Evolutionary conservation across 2,888 invertebrate species (phyloP), one percentile per base, ranked within the genome.

Genomic region (Fragum fragum): DNA sequence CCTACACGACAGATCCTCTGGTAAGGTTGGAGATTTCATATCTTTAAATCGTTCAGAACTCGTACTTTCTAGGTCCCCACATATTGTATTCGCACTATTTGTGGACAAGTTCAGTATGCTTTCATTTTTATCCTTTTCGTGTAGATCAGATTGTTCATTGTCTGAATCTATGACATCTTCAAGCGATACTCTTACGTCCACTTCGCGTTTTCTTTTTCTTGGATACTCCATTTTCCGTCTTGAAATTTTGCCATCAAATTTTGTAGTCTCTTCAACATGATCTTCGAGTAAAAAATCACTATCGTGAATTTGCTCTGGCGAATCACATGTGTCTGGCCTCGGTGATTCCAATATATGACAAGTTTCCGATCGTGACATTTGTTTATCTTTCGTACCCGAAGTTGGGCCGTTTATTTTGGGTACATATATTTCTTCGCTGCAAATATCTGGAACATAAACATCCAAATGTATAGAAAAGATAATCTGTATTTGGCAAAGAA

Each of bases 171-270:
- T 69, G 14, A 57, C 32, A 14, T 55, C 42, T 11, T 53, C 39
- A 11, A 47, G 32, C 42, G 26, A 68, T 7, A 29, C n/a, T 18
- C 42, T 39, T 39, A 1, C 36, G 42, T 87, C 88, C 29, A 83
- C 84, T 26, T 90, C 92, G 16, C 91, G 87, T 69, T 90, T 91
- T 39, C 94, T 87, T 79, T 93, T 93, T 28, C 92, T 81, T 7
- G 94, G 94, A 66, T 91, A 90, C 26, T 94, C 94, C 89, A 92
- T 91, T 87, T 94, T 94, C n/a, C 94, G 76, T 16, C 94, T 83
- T 23, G 93, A 93, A 76, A 91, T 91, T 87, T 93, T 93, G 14
- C 73, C 83, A 73, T 93, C 93, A 18, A 72, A 59, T 76, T 87
- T 87, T 6, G 39, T 55, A 29, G 66, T 57, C 36, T 86, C 79